A percentile compares a stretch with the other conserved stretches of the same genome.
phyloP scores from a whole-genome alignment of 2,888 invertebrate species.

The Coleophora flavipennella region DNA sequence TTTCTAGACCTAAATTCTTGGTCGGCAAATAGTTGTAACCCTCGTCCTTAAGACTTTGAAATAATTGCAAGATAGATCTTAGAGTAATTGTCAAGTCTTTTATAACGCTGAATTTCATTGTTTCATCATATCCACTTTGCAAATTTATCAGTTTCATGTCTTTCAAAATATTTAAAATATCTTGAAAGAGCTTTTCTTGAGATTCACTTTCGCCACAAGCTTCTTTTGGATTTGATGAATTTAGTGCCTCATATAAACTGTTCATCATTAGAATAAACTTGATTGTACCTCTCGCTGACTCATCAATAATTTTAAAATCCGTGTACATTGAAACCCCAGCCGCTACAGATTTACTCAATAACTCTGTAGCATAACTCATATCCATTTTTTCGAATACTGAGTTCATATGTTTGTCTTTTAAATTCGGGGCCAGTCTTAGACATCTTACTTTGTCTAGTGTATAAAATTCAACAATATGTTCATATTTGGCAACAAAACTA shows the following conservation, averaged over 20 bases:
- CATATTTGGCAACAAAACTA: not conserved
- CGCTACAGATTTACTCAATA: constrained; percentile 26
- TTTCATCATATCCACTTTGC: constrained; percentile 3
- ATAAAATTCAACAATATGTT: constrained; percentile 14
- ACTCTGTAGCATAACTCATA: constrained; percentile 18
- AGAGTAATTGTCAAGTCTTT: constrained; percentile 4
- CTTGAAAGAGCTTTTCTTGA: constrained; percentile 12
- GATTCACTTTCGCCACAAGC: constrained; percentile 7
- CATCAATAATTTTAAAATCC: constrained; percentile 11
- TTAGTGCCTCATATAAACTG: constrained; percentile 15
- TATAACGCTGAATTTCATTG: not conserved
- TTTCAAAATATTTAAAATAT: constrained; percentile 12
- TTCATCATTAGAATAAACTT: constrained; percentile 14
- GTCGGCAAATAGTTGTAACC: constrained; percentile 5
- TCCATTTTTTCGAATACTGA: constrained; percentile 18
- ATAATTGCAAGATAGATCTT: constrained; percentile 2
- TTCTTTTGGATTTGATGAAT: constrained; percentile 10
- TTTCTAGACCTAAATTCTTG: constrained; percentile 3
- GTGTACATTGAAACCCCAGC: constrained; percentile 16
- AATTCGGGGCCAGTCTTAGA: constrained; percentile 15
- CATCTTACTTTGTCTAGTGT: constrained; percentile 15
- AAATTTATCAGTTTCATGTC: constrained; percentile 7
- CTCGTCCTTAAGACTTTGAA: constrained; percentile 4
- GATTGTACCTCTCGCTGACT: constrained; percentile 10
- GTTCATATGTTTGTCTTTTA: constrained; percentile 14